phyloP scores from a whole-genome alignment of 2,113 vertebrate genomes.

The Lontra canadensis region DNA sequence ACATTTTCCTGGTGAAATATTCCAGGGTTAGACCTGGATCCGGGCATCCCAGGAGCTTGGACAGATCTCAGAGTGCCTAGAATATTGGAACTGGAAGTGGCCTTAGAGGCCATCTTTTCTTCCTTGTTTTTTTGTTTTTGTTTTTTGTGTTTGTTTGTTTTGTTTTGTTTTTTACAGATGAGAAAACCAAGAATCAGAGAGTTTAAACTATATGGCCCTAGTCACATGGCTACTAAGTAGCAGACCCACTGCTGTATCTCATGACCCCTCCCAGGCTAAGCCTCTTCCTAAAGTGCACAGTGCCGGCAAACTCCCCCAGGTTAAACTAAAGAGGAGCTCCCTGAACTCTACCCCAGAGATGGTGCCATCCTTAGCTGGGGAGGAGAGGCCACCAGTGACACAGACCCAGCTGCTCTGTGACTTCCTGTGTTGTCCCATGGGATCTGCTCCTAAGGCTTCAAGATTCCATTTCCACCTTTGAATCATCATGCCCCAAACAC shows the following conservation, averaged over 20 bases:
- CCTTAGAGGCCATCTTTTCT: background rate
- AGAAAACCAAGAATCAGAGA: background rate
- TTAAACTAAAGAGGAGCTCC: background rate
- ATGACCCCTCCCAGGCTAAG: background rate
- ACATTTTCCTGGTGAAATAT: background rate
- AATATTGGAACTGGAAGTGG: background rate
- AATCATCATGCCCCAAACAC: background rate
- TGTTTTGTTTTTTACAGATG: background rate
- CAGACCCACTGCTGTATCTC: background rate
- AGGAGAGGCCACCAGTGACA: background rate
- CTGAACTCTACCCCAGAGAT: background rate
- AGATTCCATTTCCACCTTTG: background rate
- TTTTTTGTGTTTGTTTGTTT: no score
- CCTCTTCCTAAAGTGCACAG: background rate
- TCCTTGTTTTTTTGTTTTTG: background rate
- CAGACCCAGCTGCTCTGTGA: background rate
- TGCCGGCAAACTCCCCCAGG: background rate
- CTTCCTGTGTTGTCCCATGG: background rate
- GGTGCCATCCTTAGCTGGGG: background rate
- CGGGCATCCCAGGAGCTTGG: background rate
- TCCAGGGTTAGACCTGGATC: background rate
- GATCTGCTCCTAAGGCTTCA: background rate
- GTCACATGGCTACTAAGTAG: background rate
- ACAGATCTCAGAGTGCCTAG: background rate
- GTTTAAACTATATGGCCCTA: background rate